A percentile compares a stretch with the other conserved stretches of the same genome.
Conservation (phyloP, 2,797 vertebrate genomes). For the Pogonophryne albipinna region DNA sequence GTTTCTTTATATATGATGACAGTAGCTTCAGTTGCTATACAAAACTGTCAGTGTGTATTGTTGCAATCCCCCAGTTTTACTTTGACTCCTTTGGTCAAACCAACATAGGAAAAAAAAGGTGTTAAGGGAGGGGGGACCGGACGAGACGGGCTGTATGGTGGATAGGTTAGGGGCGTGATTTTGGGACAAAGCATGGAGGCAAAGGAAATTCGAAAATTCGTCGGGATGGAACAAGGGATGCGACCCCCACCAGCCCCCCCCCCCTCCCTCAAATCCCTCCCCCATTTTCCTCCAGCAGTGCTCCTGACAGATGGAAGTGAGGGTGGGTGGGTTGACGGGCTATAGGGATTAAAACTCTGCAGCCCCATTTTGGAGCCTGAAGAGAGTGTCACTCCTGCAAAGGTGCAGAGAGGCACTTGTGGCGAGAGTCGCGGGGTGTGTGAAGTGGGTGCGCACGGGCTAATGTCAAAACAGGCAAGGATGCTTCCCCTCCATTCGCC, state of each 20-base stretch:
- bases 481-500: slow-evolving; percentile 53
- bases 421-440: slow-evolving; percentile 65
- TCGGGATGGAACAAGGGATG: slow-evolving; percentile 85
- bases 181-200: slow-evolving; percentile 84
- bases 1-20: slow-evolving; percentile 35
- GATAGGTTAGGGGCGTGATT: slow-evolving; percentile 84
- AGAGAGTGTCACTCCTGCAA: slow-evolving; percentile 69
- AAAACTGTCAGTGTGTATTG: slow-evolving; percentile 34
- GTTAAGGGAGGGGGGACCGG: slow-evolving; percentile 29
- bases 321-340: slow-evolving; percentile 76
- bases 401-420: slow-evolving; percentile 76
- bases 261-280: slow-evolving; percentile 1
- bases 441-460: slow-evolving; percentile 61
- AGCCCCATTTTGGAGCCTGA: slow-evolving; percentile 76
- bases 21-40: slow-evolving; percentile 36
- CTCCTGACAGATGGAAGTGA: slow-evolving; percentile 86
- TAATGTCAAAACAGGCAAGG: slow-evolving; percentile 81
- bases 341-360: slow-evolving; percentile 83
- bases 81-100: slow-evolving; percentile 53
- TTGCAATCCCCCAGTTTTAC: slow-evolving; percentile 34
- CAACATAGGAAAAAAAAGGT: slow-evolving; percentile 44
- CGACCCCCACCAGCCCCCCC: slow-evolving; percentile 43
- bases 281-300: slow-evolving; percentile 75
- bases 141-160: slow-evolving; percentile 70
- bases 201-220: slow-evolving; percentile 87